Conservation (phyloP, 2,888 invertebrate species). For the Hybos culiciformis region DNA sequence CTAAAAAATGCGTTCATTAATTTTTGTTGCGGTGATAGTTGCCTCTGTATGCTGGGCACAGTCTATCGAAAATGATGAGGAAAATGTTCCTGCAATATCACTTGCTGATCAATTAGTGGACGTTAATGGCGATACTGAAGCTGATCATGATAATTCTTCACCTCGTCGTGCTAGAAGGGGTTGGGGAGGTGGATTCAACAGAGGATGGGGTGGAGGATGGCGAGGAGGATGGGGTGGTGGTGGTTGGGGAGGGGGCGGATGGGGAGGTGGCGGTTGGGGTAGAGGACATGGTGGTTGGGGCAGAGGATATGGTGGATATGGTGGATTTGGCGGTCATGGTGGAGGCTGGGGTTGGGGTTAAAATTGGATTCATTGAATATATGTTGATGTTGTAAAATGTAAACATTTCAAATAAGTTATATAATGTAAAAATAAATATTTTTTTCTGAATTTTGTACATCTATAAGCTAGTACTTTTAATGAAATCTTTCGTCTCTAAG, state of each 20-base stretch:
- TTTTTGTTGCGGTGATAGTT: neutral
- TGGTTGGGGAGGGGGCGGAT: constrained; percentile 12
- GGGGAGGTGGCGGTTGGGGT: constrained; percentile 13
- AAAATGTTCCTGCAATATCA: too few relatives aligned
- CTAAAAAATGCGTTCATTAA: neutral
- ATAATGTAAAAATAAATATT: too few relatives aligned
- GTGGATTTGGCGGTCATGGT: constrained; percentile 8
- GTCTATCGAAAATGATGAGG: too few relatives aligned
- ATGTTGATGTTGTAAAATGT: too few relatives aligned
- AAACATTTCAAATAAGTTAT: too few relatives aligned
- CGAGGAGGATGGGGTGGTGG: constrained; percentile 8
- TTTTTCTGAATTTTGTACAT: too few relatives aligned
- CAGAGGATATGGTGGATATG: constrained; percentile 16
- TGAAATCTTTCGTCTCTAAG: too few relatives aligned
- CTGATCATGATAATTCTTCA: constrained; percentile 18
- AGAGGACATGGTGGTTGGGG: constrained; percentile 12
- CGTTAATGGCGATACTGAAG: neutral
- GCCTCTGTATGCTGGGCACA: too few relatives aligned
- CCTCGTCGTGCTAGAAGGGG: constrained; percentile 18
- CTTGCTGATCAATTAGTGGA: too few relatives aligned
- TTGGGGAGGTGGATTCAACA: constrained; percentile 11
- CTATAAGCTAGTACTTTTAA: too few relatives aligned
- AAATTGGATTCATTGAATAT: too few relatives aligned
- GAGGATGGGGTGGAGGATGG: constrained; percentile 15
- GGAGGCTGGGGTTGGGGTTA: neutral